Evolutionary conservation across 2,797 vertebrate species (phyloP).

Genomic region (Schizothorax lantsangensis): DNA sequence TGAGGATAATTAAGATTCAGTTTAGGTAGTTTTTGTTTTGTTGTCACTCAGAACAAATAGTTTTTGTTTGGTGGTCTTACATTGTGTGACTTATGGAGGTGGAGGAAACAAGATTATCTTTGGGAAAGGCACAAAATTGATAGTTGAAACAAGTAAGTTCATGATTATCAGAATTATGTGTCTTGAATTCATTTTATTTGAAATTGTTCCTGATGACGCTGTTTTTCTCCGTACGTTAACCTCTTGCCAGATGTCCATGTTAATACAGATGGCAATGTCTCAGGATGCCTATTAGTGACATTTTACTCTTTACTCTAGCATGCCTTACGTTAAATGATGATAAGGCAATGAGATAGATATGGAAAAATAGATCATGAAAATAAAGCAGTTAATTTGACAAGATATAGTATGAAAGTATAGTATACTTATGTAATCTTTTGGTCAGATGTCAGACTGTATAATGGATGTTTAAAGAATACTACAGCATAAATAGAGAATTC

Average conservation of each 20-base stretch:
- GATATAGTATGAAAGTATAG: neutral
- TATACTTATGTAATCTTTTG: neutral
- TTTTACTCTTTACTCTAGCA: neutral
- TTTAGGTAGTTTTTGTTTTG: neutral
- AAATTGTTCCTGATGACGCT: neutral
- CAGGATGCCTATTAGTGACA: neutral
- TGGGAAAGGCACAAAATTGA: slow-evolving; percentile 23
- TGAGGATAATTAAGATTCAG: neutral
- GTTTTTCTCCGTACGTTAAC: neutral
- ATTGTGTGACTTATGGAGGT: slow-evolving; percentile 34
- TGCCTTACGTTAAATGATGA: neutral
- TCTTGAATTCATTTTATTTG: neutral
- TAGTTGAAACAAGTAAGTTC: slow-evolving; percentile 43
- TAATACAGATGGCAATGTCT: neutral
- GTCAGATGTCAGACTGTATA: neutral
- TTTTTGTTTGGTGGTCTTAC: neutral
- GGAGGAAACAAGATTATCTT: slow-evolving; percentile 40
- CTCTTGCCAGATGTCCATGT: neutral
- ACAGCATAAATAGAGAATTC: neutral
- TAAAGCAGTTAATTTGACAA: neutral
- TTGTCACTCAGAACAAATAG: neutral
- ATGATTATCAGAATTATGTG: neutral
- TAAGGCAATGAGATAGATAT: neutral
- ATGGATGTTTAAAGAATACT: neutral
- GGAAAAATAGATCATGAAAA: neutral